Evolutionary conservation across 2,797 vertebrate species (phyloP).

Genomic region (Sebastes vulpes): DNA sequence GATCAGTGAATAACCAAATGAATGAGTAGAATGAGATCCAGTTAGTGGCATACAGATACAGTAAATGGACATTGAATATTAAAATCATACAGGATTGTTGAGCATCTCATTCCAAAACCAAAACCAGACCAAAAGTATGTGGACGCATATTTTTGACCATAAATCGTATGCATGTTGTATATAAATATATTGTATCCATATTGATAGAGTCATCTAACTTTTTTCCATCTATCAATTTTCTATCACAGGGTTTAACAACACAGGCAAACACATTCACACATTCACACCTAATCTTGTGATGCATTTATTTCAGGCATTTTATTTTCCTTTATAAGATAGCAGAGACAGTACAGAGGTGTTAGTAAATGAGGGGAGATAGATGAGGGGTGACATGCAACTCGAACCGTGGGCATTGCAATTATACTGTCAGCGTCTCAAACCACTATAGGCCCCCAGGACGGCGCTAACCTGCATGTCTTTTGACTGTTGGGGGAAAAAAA

Average conservation of each 20-base stretch:
- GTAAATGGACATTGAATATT: not conserved
- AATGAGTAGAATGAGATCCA: not conserved
- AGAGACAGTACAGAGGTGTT: not conserved
- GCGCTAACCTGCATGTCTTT: not conserved
- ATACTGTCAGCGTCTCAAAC: not conserved
- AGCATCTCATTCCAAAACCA: not conserved
- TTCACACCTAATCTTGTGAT: not conserved
- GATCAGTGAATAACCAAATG: constrained; percentile 28
- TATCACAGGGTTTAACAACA: not conserved
- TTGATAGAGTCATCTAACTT: not conserved
- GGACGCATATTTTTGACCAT: not conserved
- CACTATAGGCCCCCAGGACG: not conserved
- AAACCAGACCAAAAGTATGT: not conserved
- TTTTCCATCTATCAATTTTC: not conserved
- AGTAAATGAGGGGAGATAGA: not conserved
- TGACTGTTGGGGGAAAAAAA: not conserved
- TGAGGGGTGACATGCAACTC: not conserved
- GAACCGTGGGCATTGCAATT: not conserved
- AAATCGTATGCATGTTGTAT: not conserved
- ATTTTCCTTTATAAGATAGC: not conserved
- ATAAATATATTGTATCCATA: not conserved
- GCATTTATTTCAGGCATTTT: not conserved
- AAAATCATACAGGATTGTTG: not conserved
- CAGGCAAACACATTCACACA: not conserved
- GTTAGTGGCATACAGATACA: not conserved